These are phyloP conservation scores for Drosophila formosana DNA, from an alignment of 2,888 invertebrate genomes.

Conservation along the genomic window DNA sequence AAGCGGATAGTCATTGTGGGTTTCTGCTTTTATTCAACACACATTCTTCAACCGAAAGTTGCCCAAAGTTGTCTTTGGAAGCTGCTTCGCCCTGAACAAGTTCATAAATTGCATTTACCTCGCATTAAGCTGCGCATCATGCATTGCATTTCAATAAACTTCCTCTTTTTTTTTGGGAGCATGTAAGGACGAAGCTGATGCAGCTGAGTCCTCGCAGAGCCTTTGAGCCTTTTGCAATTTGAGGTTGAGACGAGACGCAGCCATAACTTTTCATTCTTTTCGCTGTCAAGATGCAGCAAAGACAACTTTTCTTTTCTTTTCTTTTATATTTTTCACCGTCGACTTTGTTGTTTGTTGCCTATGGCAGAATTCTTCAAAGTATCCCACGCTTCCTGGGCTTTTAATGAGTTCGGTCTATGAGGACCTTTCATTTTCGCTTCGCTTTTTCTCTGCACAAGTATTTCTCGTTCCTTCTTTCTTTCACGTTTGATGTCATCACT, in stretches of 20 bases:
- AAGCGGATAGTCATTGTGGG: slow-evolving; percentile 3
- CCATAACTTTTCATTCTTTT: slow-evolving; percentile 69
- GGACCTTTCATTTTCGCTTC: slow-evolving; percentile 56
- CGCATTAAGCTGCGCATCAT: slow-evolving; percentile 40
- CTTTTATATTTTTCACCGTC: not conserved
- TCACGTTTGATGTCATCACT: slow-evolving; percentile 71
- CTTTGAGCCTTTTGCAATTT: slow-evolving; percentile 35
- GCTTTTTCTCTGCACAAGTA: slow-evolving; percentile 1
- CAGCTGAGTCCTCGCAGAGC: slow-evolving; percentile 23
- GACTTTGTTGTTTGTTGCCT: slow-evolving; percentile 66
- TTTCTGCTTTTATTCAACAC: not conserved
- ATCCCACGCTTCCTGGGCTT: slow-evolving; percentile 69
- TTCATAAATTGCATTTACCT: slow-evolving; percentile 56
- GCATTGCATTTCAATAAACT: slow-evolving; percentile 50
- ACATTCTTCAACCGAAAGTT: slow-evolving; percentile 15
- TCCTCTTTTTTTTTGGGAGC: slow-evolving; percentile 37
- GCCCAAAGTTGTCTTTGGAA: slow-evolving; percentile 7
- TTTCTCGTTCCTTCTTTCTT: slow-evolving; percentile 35
- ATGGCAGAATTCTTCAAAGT: slow-evolving; percentile 71
- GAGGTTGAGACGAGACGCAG: slow-evolving; percentile 32
- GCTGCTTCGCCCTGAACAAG: slow-evolving; percentile 4
- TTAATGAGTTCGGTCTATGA: slow-evolving; percentile 72
- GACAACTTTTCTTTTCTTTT: slow-evolving; percentile 51
- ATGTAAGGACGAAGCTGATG: slow-evolving; percentile 35
- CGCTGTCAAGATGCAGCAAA: slow-evolving; percentile 71